Evolutionary conservation across 2,113 vertebrate genomes (phyloP), one percentile per base, ranked within the genome.

Genomic region (Gopherus flavomarginatus): DNA sequence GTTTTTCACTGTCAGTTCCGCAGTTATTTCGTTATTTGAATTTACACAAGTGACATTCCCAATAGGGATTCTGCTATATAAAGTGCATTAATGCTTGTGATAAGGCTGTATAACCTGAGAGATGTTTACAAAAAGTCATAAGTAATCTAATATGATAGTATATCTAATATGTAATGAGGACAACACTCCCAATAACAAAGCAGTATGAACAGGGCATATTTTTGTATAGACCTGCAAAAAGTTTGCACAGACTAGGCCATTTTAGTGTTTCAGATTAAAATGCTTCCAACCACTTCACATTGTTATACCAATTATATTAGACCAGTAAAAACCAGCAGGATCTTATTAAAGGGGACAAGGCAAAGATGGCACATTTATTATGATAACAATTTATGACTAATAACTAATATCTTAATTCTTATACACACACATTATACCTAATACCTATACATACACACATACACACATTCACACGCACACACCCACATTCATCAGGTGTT

Each of bases 171-270:
- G 75, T 6, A 3, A 47, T 78, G 94, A 90, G 86, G 75, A 59
- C 44, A 52, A 7, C 29, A 50, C 22, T 95, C 11, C 69, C 44
- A 26, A 6, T 57, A 44, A 24, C 29, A 49, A 38, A 14, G 35
- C 17, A 49, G 9, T 3, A 2, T 52, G 11, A 17, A 3, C 42
- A 29, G 13, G 9, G 2, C 0, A 0, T 65, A 81, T 47, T 53
- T 27, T 80, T 12, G 9, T 16, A 9, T 4, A 44, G 52, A 59
- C 22, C 21, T 75, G 4, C 27, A 54, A 14, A 1, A 6, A 3
- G 29, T 7, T 16, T 44, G 21, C 50, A 56, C 5, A 19, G 8
- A 26, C 21, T 53, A 24, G 57, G n/a, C 78, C 27, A 1, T 59
- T 29, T 35, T 14, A 14, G 27, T 31, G 59, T 62, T 62, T 62